Percentiles rank a stretch among this genome's conserved stretches.
Evolutionary conservation across 2,888 invertebrate genomes (phyloP).

Genomic region (Troides aeacus): DNA sequence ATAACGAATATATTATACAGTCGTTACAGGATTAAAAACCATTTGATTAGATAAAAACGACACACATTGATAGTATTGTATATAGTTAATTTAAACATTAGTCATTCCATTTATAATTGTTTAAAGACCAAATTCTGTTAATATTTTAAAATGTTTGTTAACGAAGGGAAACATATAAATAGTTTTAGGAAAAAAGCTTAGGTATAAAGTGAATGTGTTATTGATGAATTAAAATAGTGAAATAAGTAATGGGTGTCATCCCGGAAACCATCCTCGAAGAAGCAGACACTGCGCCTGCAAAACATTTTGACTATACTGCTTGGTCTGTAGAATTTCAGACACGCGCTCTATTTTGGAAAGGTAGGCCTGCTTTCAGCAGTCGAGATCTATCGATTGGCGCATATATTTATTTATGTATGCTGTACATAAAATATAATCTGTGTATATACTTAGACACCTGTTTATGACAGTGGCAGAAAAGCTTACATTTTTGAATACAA

Average conservation of each 20-base stretch:
- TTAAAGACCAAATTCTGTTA: not conserved
- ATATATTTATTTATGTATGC: too few species aligned
- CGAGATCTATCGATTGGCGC: too few species aligned
- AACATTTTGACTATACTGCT: conserved; percentile 18
- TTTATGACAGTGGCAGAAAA: too few species aligned
- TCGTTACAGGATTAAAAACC: not conserved
- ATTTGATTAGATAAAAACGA: conserved; percentile 31
- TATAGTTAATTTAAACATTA: conserved; percentile 9
- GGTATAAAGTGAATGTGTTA: too few species aligned
- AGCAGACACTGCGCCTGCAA: not conserved
- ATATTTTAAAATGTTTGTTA: not conserved
- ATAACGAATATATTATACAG: not conserved
- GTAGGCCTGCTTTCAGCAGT: conserved; percentile 36
- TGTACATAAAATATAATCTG: too few species aligned
- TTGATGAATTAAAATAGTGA: not conserved
- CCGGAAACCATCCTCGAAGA: conserved; percentile 14
- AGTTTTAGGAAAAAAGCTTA: too few species aligned
- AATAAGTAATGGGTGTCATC: conserved; percentile 17
- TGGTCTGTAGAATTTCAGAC: conserved; percentile 62
- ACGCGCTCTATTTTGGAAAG: conserved; percentile 66
- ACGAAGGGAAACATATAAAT: too few species aligned
- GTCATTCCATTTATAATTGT: not conserved
- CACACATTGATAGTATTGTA: conserved; percentile 11
- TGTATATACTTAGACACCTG: too few species aligned
- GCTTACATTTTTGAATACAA: too few species aligned